Base-by-base conservation (phyloP, 2,113 vertebrate genomes). In the Sterrhoptilus dennistouni region DNA sequence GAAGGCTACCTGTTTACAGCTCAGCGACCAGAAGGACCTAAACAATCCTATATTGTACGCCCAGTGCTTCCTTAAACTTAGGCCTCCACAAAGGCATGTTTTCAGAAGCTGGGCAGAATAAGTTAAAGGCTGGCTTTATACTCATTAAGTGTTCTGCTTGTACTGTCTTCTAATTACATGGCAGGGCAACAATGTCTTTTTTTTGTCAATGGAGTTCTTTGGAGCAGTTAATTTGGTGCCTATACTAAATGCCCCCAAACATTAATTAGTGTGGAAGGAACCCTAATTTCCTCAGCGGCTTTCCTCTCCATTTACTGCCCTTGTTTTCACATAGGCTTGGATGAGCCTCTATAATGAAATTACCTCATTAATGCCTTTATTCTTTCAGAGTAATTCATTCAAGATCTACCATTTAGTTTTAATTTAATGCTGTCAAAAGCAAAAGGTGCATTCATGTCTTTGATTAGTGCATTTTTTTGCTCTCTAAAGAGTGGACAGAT, bases 241-340 rank as follows among this genome's bases (percentile, higher is more conserved):
- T 98, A 98, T 98, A 98, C 98, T 98, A 98, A 98, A 99, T 99
- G 98, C 98, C 96, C 98, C 97, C 98, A 98, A 99, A 98, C 98
- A 99, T 99, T 99, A 99, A 99, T 99, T 99, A 99, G 99, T 98
- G 98, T 98, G 98, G 98, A 99, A 98, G 99, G 98, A 99, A 98
- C 98, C 99, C 98, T 99, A 98, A 99, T 99, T 99, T 99, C 98
- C 98, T 99, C 98, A 35, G 94, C 80, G 76, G 98, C 97, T 98
- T 98, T 98, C 97, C 97, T 98, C 97, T 98, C 98, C 98, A 96
- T 98, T 98, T 98, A 98, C 97, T 97, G 96, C 97, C 97, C 98
- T 97, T 97, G 93, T 98, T 98, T 98, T 98, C 98, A 97, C 98
- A 98, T 97, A 98, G 97, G 98, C 97, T 98, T 98, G 98, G 98